A percentile compares a stretch with the other conserved stretches of the same genome.
Evolutionary conservation across 2,113 vertebrate species (phyloP).

Genomic region (Xenus cinereus): DNA sequence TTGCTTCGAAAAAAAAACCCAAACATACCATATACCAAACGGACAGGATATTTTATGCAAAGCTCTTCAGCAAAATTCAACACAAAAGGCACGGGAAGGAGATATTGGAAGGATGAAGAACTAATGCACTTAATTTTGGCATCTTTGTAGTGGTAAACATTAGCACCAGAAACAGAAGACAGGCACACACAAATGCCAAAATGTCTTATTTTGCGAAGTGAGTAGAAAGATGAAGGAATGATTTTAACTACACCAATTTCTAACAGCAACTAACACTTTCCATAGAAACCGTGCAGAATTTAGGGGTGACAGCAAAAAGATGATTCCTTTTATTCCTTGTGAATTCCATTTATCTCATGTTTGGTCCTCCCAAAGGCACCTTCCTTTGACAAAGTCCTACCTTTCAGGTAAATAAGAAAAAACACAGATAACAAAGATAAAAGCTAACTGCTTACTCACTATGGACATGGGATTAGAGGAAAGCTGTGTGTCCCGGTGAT

Average conservation of each 20-base stretch:
- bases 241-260: background rate
- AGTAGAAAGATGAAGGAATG: background rate
- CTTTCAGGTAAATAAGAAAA: conserved; percentile 14
- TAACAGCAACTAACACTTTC: background rate
- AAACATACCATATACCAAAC: background rate
- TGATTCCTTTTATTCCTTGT: background rate
- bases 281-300: background rate
- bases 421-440: background rate
- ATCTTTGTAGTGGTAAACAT: background rate
- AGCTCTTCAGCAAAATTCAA: background rate
- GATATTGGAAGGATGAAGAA: background rate
- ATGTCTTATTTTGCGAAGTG: background rate
- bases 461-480: background rate
- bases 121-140: background rate
- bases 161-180: background rate
- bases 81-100: background rate
- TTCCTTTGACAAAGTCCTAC: background rate
- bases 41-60: background rate
- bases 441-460: background rate
- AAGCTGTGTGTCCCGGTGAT: background rate
- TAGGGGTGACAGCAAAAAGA: background rate
- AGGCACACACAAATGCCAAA: background rate
- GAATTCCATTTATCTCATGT: background rate
- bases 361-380: background rate
- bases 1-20: background rate